Evolutionary conservation across 2,888 invertebrate species (phyloP), one percentile per base, ranked within the genome.

Genomic region (Rhagonycha fulva): DNA sequence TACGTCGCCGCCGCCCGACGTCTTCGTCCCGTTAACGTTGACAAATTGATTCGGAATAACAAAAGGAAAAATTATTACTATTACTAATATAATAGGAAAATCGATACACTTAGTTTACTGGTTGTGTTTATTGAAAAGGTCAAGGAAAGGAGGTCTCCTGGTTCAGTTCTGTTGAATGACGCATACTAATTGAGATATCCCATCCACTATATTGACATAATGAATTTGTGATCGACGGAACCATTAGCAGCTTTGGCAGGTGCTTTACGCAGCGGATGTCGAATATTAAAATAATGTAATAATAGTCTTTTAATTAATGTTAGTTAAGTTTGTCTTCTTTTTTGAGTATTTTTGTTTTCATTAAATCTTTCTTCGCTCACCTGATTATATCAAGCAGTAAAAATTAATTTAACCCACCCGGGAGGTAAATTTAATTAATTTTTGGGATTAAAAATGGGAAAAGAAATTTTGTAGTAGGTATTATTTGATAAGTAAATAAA

Each of bases 101-200:
- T 74, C 74, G 62, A 74, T 73, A 73, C n/a, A 66, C 63, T 24
- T 28, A 69, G 19, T 26, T 74, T 19, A 14, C 73, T 32, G 74
- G 70, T 73, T 69, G 62, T 68, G 72, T 76, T 76, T 71, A 76
- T 73, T 73, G 76, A 75, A 78, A 80, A 81, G 79, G 79, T 82
- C 78, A 79, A 80, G 79, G 74, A 76, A 77, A 76, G 74, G 76
- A 77, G 74, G 70, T 47, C 47, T 72, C 71, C 73, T 71, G 73
- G 63, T 70, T 69, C 62, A 78, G 76, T 75, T 80, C 62, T 79
- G 76, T 74, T 80, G 81, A 82, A 76, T 82, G 82, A 83, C 81
- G 82, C 80, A 79, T 80, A 83, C 83, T 84, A 84, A 84, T 84
- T 84, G 83, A 84, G 83, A 83, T 82, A 83, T 82, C 81, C 79